Evolutionary conservation across 2,888 invertebrate species (phyloP), one percentile per base, ranked within the genome.

Genomic region (Druceiella hillmani): DNA sequence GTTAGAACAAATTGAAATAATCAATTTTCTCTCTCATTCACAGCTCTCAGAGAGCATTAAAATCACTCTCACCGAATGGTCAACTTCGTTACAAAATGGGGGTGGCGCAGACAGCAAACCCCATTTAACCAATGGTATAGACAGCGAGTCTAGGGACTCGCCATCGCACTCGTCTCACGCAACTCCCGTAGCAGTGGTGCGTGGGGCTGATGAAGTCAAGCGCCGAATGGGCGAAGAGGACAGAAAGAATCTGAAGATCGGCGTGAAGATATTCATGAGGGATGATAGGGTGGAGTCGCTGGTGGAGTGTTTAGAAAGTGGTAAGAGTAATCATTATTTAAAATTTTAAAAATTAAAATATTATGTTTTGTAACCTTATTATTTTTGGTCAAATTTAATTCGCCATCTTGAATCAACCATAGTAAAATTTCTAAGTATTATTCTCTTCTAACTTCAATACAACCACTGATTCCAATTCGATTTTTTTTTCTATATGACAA

Each of bases 201-300:
- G n/a, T n/a, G n/a, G n/a, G n/a, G n/a, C n/a, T 34, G 77, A 79
- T 55, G 83, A 83, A 50, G 66, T 81, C 0, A 64, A 71, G 31
- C 69, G 67, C 44, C 80, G 80, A 55, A 75, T 83, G 58, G 74
- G 74, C 1, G 82, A 81, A 49, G 79, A 84, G 45, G 82, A 83
- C 46, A 67, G 87, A 27, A 78, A 81, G 51, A 83, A 87, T 51
- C 67, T 89, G 20, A 88, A 89, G 65, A 83, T 90, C 50, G 87
- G 87, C 24, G 83, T 88, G 2, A 93, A 94, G 66, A 75, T 93
- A 49, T 92, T 92, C 59, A 69, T 92, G 9, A 86, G 85, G 47
- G 77, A 78, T 50, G 75, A 81, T 38, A 78, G 83, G 45, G 71
- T 76, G 25, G 66, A 74, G 1, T 75, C 76, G 17, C 61, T 92